Evolutionary conservation across 2,113 vertebrate genomes (phyloP).

Genomic region (Oreochromis aureus): DNA sequence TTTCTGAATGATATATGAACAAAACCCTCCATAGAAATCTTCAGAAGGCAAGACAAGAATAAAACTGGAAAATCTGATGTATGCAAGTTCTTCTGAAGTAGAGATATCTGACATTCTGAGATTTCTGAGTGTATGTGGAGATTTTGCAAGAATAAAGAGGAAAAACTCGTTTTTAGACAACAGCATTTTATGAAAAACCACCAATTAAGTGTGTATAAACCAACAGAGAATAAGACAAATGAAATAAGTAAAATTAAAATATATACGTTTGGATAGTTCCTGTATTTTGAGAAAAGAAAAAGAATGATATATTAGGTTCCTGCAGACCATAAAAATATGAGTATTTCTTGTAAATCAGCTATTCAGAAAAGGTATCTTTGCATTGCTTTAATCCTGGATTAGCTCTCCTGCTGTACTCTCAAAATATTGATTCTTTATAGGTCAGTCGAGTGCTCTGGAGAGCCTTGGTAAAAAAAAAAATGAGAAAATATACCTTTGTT

Average conservation of each 20-base stretch:
- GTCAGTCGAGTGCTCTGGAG: not conserved
- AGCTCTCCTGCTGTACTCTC: not conserved
- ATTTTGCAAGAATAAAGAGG: not conserved
- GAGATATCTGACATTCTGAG: not conserved
- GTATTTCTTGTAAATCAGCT: not conserved
- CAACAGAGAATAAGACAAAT: not conserved
- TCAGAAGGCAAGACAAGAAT: not conserved
- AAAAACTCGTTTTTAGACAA: not conserved
- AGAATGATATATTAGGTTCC: not conserved
- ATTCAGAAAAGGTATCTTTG: not conserved
- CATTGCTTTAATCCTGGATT: not conserved
- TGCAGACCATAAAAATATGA: not conserved
- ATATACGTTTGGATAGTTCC: not conserved
- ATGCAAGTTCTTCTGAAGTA: not conserved
- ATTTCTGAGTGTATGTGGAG: not conserved
- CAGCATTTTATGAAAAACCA: not conserved
- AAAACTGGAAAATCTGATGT: not conserved
- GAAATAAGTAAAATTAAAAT: not conserved
- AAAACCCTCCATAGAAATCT: not conserved
- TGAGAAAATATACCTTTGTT: not conserved
- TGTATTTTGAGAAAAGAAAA: not conserved
- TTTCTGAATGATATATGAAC: not conserved
- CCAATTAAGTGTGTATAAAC: not conserved
- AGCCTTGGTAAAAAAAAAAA: not conserved
- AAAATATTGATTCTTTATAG: not conserved